phyloP scores from a whole-genome alignment of 2,797 vertebrate genomes.

The Cirrhinus mrigala region DNA sequence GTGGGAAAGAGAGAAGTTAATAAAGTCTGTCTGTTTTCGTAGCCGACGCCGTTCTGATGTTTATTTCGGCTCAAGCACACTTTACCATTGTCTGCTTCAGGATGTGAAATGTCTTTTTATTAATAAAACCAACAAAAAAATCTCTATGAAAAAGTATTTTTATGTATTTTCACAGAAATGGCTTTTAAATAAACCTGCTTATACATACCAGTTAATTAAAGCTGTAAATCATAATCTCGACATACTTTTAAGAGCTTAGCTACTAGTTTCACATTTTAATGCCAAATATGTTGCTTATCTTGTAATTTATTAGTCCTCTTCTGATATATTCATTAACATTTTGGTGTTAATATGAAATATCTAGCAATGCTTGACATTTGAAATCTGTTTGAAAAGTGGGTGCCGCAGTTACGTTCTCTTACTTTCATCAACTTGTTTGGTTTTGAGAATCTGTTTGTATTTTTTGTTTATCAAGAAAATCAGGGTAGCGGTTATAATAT shows the following conservation, averaged over 20 bases:
- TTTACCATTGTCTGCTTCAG: conserved; percentile 94
- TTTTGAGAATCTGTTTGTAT: conserved; percentile 76
- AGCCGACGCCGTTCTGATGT: conserved; percentile 87
- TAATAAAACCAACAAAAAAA: conserved; percentile 80
- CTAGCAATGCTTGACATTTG: conserved; percentile 94
- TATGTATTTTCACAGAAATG: conserved; percentile 99
- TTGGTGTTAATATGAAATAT: conserved; percentile 95
- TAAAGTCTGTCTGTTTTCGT: conserved; percentile 86
- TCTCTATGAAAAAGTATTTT: conserved; percentile 87
- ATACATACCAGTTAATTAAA: conserved; percentile 86
- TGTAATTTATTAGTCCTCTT: conserved; percentile 98
- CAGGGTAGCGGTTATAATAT: conserved; percentile 71
- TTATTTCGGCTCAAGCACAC: conserved; percentile 95
- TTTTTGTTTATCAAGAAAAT: conserved; percentile 72
- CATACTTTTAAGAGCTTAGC: conserved; percentile 80
- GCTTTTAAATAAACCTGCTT: conserved; percentile 99
- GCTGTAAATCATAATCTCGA: conserved; percentile 78
- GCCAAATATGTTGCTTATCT: conserved; percentile 93
- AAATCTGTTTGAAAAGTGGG: conserved; percentile 89
- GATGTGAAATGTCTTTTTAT: conserved; percentile 90
- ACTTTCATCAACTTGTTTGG: conserved; percentile 71
- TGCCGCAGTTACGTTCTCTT: conserved; percentile 78
- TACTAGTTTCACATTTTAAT: conserved; percentile 90
- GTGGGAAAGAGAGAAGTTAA: conserved; percentile 74
- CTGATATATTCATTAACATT: conserved; percentile 97